Evolutionary conservation across 2,113 vertebrate species (phyloP).

Genomic region (Phyllostomus discolor): DNA sequence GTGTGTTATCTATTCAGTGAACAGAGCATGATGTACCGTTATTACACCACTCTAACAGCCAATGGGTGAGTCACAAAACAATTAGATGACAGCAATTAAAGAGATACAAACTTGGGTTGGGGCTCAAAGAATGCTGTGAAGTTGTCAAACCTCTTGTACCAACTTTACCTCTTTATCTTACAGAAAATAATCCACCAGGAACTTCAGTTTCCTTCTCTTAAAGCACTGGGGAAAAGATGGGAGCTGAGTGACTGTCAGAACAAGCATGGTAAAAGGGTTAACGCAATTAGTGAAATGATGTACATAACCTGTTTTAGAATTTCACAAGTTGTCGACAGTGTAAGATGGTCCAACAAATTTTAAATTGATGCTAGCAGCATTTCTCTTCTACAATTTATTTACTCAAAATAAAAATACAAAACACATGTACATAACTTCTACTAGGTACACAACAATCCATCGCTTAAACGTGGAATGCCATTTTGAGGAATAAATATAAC

Average conservation of each 20-base stretch:
- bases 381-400: neutral
- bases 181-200: neutral
- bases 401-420: constrained; percentile 11
- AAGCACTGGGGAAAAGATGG: neutral
- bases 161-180: neutral
- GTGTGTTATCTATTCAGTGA: neutral
- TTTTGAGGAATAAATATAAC: neutral
- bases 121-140: neutral
- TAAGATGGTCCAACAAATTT: neutral
- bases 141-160: neutral
- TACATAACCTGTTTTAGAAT: neutral
- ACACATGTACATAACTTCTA: neutral
- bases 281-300: neutral
- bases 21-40: neutral
- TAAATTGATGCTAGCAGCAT: neutral
- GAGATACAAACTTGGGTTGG: neutral
- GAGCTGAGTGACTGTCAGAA: neutral
- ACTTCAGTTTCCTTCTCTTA: neutral
- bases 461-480: neutral
- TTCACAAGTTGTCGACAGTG: neutral
- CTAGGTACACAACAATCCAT: neutral
- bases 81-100: constrained; percentile 2
- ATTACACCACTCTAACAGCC: neutral
- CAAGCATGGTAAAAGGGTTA: neutral
- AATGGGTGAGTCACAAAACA: neutral